Evolutionary conservation across 2,888 invertebrate genomes (phyloP).

Genomic region (Saturnia pavonia): DNA sequence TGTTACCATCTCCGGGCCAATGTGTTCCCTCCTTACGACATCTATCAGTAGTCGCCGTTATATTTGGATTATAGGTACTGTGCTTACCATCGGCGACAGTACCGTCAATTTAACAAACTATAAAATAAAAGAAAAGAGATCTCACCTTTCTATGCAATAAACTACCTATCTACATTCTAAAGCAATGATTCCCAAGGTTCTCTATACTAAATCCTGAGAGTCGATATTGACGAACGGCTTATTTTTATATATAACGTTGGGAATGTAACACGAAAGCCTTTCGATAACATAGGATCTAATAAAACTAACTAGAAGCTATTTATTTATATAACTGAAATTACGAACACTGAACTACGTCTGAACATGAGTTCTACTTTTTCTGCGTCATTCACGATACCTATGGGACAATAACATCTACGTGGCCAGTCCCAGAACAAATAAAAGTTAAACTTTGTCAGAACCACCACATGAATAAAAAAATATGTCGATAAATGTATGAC

Average conservation of each 20-base stretch:
- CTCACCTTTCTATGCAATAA: background rate
- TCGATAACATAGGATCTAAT: background rate
- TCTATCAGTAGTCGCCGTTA: too few relatives aligned
- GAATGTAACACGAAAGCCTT: background rate
- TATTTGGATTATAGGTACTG: too few relatives aligned
- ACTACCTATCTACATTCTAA: background rate
- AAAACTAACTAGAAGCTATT: conserved; percentile 2
- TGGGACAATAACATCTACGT: background rate
- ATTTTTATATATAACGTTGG: background rate
- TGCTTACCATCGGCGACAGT: too few relatives aligned
- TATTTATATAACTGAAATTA: background rate
- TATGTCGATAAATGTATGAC: background rate
- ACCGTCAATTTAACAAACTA: too few relatives aligned
- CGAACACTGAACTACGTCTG: background rate
- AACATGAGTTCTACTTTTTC: background rate
- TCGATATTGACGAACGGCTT: background rate
- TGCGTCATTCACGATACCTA: background rate
- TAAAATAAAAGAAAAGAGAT: too few relatives aligned
- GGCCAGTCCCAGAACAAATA: background rate
- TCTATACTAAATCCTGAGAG: background rate
- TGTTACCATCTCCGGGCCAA: too few relatives aligned
- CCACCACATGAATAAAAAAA: too few relatives aligned
- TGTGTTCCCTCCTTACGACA: too few relatives aligned
- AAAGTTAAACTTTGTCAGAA: background rate
- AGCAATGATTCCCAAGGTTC: background rate